Base-by-base conservation (phyloP, 2,888 invertebrate species). In the Drosophila vallismaia region DNA sequence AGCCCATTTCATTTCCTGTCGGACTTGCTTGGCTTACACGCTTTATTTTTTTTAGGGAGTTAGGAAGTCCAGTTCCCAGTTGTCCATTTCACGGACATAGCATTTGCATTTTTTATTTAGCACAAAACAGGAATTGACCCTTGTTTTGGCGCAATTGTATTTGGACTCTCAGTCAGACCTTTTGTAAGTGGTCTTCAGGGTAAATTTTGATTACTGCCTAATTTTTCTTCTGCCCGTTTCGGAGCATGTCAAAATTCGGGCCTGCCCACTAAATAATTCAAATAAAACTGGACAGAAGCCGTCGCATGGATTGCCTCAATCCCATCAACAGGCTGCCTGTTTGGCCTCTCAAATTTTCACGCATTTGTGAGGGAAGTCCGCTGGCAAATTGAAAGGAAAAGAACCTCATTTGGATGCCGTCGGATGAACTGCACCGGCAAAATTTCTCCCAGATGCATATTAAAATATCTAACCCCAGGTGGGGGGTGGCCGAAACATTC, bases 361-460 rank as follows among this genome's bases (percentile, higher is more conserved):
- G 88, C 81, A 88, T 73, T 84, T 82, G 50, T 62, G 50, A 48
- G 49, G 46, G 29, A 55, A 49, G 33, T 51, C 8, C 48, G 40
- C 58, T 53, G 67, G 79, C 44, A 83, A 87, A 84, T 78, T 84
- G 76, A 88, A 88, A 88, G 74, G 69, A 86, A 84, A 84, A 75
- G 76, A 77, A 83, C 52, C 87, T 74, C 82, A 84, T 86, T 86
- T 80, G 62, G 66, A 62, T 64, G 71, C 52, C 36, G 49, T 36
- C 45, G 9, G 40, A 19, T 28, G 40, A 9, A 3, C 26, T 14
- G 46, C 28, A 24, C 26, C 67, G 76, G 63, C 46, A 70, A 71
- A 85, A 88, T 86, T 74, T 86, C 79, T 86, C 90, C 90, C 90
- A 88, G 88, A 88, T 88, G 89, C 82, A 88, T 90, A 88, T 89